Base-by-base conservation (phyloP, 2,113 vertebrate species). In the Petrocephalus zakoni region DNA sequence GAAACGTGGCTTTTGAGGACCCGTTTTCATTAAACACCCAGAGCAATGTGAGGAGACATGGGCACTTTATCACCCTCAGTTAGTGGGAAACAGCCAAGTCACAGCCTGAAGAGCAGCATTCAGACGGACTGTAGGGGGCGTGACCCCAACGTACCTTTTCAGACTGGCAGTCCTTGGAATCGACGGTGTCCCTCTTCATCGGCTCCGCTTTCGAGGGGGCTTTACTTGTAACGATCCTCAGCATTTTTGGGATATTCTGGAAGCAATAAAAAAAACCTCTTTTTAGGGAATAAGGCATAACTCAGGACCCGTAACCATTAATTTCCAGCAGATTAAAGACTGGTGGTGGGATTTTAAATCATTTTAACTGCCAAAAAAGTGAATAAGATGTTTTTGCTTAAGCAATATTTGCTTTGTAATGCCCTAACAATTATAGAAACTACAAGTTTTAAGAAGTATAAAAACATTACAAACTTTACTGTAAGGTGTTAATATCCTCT, bases 191-290 rank as follows among this genome's bases (percentile, higher is more conserved):
- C 94, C 93, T 95, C 91, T 94, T 95, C 91, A 91, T 93, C 88
- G 91, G 91, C 29, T 88, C 93, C 0, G 21, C 84, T 90, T 95
- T 95, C 89, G 89, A 34, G 56, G 95, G 91, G 87, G 92, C 91
- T 94, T 95, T 95, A 92, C 91, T 95, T 88, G 93, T 92, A 91
- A 91, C 93, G 87, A 94, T 93, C 93, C 95, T 95, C 93, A 94
- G 95, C 90, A 94, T 91, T 94, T 95, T 94, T 2, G 95, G 94
- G 89, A 96, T 95, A 90, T 96, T 95, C 95, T 96, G 91, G 46
- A 29, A 90, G 89, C 86, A 29, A 83, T 82, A 22, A 89, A 87
- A 56, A 8, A 86, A 84, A 90, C 87, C 5, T 19, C 19, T 49
- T 8, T n/a, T 47, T 83, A 83, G 19, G 1, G 8, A 83, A 42